These are phyloP conservation scores for Scaptomyza parva DNA, from an alignment of 2,888 invertebrate genomes.

Conservation along the genomic window DNA sequence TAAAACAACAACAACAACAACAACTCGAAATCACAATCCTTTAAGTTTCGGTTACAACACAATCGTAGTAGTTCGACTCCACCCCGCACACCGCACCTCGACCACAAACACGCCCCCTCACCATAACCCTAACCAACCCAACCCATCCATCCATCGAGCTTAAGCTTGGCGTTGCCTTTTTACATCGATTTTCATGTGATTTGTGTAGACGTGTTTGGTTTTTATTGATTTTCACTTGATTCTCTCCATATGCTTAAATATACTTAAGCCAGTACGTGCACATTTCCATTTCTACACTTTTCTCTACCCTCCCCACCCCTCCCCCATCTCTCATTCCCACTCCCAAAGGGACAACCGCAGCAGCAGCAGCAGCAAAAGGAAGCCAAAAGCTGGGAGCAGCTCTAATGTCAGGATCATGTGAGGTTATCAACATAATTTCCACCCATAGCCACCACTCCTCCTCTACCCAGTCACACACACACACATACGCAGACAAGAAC, in stretches of 20 bases:
- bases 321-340: constrained; percentile 18
- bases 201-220: constrained; percentile 80
- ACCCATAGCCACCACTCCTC: constrained; percentile 14
- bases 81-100: no score
- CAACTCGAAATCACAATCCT: constrained; percentile 56
- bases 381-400: constrained; percentile 43
- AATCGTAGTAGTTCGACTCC: constrained; percentile 33
- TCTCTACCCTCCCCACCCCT: constrained; percentile 25
- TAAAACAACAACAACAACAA: constrained; percentile 67
- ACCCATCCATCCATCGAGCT: no score
- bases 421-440: constrained; percentile 80
- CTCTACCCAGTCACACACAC: constrained; percentile 37
- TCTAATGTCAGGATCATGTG: constrained; percentile 79
- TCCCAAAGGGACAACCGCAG: constrained; percentile 37
- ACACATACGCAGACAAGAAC: constrained; percentile 18
- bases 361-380: constrained; percentile 1
- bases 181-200: constrained; percentile 80
- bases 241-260: constrained; percentile 80
- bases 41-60: constrained; percentile 61
- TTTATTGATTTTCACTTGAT: constrained; percentile 80
- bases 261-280: constrained; percentile 79
- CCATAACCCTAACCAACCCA: neutral
- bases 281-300: constrained; percentile 45
- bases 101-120: neutral
- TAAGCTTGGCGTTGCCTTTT: constrained; percentile 8